Percentiles rank a stretch among this genome's conserved stretches.
Evolutionary conservation across 2,888 invertebrate species (phyloP).

Genomic region (Lasioglossum figueresi): DNA sequence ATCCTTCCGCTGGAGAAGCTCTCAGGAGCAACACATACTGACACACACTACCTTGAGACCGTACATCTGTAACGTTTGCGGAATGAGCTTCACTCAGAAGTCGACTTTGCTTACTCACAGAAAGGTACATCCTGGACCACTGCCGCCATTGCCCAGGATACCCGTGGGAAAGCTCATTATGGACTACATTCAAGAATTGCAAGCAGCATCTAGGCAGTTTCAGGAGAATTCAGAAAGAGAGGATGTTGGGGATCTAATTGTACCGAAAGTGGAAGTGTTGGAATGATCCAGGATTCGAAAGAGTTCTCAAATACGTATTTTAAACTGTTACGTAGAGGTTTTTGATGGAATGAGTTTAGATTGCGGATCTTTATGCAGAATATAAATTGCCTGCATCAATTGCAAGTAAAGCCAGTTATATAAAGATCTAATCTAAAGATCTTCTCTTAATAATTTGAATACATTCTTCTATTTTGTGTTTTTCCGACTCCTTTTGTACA

Average conservation of each 20-base stretch:
- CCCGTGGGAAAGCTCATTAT: slow-evolving; percentile 70
- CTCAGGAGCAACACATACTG: slow-evolving; percentile 73
- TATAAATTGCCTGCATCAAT: too few species aligned
- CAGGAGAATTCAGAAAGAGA: not conserved
- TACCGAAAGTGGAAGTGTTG: not conserved
- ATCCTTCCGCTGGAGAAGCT: slow-evolving; percentile 62
- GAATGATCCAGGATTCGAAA: too few species aligned
- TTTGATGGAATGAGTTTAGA: too few species aligned
- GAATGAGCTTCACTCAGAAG: slow-evolving; percentile 73
- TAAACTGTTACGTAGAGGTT: too few species aligned
- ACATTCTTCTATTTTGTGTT: too few species aligned
- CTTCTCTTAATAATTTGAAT: too few species aligned
- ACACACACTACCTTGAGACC: slow-evolving; percentile 75
- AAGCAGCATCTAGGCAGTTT: not conserved
- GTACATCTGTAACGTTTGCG: slow-evolving; percentile 75
- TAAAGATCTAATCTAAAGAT: too few species aligned
- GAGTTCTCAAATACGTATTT: too few species aligned
- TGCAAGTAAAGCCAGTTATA: too few species aligned
- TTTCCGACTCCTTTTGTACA: too few species aligned
- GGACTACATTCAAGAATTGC: slow-evolving; percentile 66
- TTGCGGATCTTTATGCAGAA: too few species aligned
- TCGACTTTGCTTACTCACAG: slow-evolving; percentile 74
- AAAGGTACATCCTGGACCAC: slow-evolving; percentile 73
- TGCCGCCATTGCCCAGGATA: slow-evolving; percentile 73
- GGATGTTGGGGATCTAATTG: not conserved